Evolutionary conservation across 2,888 invertebrate species (phyloP).

Genomic region (Drosophila flavopinicola): DNA sequence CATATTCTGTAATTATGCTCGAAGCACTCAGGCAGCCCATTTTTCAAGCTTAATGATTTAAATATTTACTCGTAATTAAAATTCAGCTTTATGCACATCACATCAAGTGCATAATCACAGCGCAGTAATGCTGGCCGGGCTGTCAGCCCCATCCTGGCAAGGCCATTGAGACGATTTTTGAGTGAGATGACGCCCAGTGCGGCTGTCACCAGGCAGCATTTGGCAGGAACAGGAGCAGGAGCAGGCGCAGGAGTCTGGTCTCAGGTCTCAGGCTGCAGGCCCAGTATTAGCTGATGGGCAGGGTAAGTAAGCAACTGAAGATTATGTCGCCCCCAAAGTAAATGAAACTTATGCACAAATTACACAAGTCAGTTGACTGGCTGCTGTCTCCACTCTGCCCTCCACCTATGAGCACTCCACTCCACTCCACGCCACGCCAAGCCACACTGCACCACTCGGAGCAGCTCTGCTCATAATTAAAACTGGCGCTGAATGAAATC

Average conservation of each 20-base stretch:
- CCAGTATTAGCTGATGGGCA: slow-evolving; percentile 47
- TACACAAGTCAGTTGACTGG: slow-evolving; percentile 75
- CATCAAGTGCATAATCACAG: slow-evolving; percentile 77
- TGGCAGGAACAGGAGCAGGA: slow-evolving; percentile 1
- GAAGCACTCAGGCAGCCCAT: slow-evolving; percentile 32
- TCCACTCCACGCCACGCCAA: too few species aligned
- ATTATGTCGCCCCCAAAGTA: slow-evolving; percentile 77
- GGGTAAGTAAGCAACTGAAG: slow-evolving; percentile 63
- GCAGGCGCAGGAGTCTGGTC: background rate
- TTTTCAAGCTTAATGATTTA: slow-evolving; percentile 64
- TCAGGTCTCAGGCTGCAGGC: background rate
- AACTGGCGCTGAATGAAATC: slow-evolving; percentile 78
- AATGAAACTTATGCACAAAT: slow-evolving; percentile 79
- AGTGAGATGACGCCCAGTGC: slow-evolving; percentile 46
- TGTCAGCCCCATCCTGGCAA: slow-evolving; percentile 45
- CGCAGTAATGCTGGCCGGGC: slow-evolving; percentile 24
- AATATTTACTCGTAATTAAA: slow-evolving; percentile 79
- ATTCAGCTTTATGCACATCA: slow-evolving; percentile 75
- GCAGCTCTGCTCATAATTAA: slow-evolving; percentile 69
- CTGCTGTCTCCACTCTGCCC: background rate
- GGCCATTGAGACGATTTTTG: slow-evolving; percentile 76
- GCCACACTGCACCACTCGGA: slow-evolving; percentile 6
- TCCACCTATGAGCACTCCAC: slow-evolving; percentile 2
- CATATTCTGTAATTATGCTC: background rate
- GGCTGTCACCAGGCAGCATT: slow-evolving; percentile 50